phyloP scores from a whole-genome alignment of 2,113 vertebrate species.

The Ariopsis seemanni region DNA sequence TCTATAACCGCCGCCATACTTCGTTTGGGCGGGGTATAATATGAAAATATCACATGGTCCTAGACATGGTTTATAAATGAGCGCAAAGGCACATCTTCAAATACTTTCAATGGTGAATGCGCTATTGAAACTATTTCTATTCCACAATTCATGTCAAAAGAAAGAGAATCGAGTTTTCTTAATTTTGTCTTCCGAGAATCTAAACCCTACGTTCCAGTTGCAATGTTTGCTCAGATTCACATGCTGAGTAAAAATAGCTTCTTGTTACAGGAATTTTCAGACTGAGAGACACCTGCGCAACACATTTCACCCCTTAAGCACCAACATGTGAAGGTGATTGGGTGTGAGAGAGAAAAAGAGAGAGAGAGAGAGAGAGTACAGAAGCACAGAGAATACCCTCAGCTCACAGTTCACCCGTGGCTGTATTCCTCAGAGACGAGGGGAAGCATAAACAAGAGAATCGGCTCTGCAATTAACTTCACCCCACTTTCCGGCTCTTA shows the following conservation, averaged over 20 bases:
- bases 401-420: constrained; percentile 40
- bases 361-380: no score
- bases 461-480: constrained; percentile 41
- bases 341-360: not conserved
- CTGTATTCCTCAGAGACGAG: constrained; percentile 39
- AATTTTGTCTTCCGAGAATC: not conserved
- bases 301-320: not conserved
- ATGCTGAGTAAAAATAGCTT: not conserved
- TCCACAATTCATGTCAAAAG: not conserved
- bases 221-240: not conserved
- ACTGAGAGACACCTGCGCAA: not conserved
- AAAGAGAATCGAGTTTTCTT: not conserved
- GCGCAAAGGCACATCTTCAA: not conserved
- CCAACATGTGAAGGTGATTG: not conserved
- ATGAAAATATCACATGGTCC: not conserved
- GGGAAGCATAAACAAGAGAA: constrained; percentile 15
- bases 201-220: not conserved
- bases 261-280: not conserved
- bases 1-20: no score
- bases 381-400: constrained; percentile 42
- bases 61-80: not conserved
- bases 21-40: not conserved
- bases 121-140: not conserved
- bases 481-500: constrained; percentile 19
- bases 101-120: not conserved